Evolutionary conservation across 2,113 vertebrate species (phyloP), one percentile per base, ranked within the genome.

Genomic region (Lepus americanus): DNA sequence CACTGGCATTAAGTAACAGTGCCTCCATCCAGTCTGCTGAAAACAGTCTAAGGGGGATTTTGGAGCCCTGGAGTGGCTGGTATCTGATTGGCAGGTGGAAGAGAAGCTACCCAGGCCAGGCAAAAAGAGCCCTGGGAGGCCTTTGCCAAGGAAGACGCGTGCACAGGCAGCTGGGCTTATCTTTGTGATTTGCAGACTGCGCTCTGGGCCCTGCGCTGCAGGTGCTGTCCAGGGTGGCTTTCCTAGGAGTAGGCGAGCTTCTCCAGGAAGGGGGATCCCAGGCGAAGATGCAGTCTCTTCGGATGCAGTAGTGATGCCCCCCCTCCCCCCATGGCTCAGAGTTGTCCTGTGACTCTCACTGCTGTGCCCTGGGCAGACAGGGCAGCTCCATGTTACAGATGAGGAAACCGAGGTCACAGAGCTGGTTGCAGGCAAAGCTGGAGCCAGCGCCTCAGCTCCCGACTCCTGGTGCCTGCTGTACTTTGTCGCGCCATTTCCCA

Each of bases 41-140:
- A 89, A 89, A 84, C 17, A 93, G 80, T 55, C 79, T 92, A 64
- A 93, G 19, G 55, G 69, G 92, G 72, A 19, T 80, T 27, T 7
- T 20, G 64, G 53, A 16, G n/a, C 29, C 33, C 27, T 44, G 84
- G 63, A 0, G 1, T 81, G 81, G 61, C 31, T 95, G 87, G 53
- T 67, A 78, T 92, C 70, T 95, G 86, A 94, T 86, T 86, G 82
- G 63, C 74, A 66, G 82, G 76, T 31, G 31, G 89, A 53, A 83
- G 93, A 44, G 39, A 66, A 87, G 44, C 79, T 91, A 78, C 44
- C 51, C 86, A 2, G 2, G 6, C 63, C 33, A 63, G 44, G 70
- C 61, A 12, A 84, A 90, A 73, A 39, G 49, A 88, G 55, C 53
- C 73, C 69, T 5, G 27, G 44, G 72, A 87, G 72, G 53, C 14